Percentiles rank a stretch among this genome's conserved stretches.
phyloP scores from a whole-genome alignment of 2,888 invertebrate species.

The Myopa tessellatipennis region DNA sequence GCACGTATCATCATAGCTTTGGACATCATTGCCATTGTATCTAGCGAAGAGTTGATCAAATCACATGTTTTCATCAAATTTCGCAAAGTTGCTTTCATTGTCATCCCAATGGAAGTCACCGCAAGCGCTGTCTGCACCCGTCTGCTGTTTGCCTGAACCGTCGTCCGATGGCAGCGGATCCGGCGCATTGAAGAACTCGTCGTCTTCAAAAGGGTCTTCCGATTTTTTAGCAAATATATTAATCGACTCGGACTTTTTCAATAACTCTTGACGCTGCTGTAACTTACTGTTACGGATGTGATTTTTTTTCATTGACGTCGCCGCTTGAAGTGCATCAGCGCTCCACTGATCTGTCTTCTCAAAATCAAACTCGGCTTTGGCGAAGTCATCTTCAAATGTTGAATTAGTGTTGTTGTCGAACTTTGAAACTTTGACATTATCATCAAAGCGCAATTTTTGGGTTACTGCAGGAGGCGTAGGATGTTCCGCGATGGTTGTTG shows the following conservation, averaged over 20 bases:
- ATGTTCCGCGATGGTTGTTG: conserved; percentile 41
- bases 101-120: conserved; percentile 64
- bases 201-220: conserved; percentile 91
- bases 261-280: conserved; percentile 72
- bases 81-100: conserved; percentile 66
- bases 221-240: conserved; percentile 88
- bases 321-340: conserved; percentile 45
- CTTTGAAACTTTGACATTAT: conserved; percentile 74
- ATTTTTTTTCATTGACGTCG: conserved; percentile 56
- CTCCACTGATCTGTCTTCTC: conserved; percentile 66
- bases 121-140: conserved; percentile 36
- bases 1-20: conserved; percentile 61
- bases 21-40: conserved; percentile 47
- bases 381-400: conserved; percentile 72
- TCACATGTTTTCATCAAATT: conserved; percentile 69
- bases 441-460: conserved; percentile 73
- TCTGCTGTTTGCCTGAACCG: neutral
- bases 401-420: conserved; percentile 61
- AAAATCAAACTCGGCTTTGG: conserved; percentile 68
- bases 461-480: conserved; percentile 56
- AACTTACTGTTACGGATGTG: conserved; percentile 64
- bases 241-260: conserved; percentile 89
- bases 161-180: conserved; percentile 1
- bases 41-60: conserved; percentile 64
- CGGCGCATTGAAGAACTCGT: conserved; percentile 80